Base-by-base conservation (phyloP, 2,888 invertebrate genomes). In the Escarpia spicata region DNA sequence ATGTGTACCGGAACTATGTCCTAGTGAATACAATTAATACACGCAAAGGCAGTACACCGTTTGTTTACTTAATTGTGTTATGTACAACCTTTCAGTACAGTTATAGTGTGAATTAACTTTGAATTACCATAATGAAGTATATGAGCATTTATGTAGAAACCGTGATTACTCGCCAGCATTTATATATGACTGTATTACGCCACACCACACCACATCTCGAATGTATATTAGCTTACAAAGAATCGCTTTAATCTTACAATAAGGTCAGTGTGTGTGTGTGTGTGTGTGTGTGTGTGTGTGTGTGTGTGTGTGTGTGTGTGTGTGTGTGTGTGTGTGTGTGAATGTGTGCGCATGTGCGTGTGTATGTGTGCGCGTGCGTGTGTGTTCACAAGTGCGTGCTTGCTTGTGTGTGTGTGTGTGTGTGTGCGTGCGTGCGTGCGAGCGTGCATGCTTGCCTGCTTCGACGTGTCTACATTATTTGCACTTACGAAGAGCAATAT, bases 311-410 rank as follows among this genome's bases (percentile, higher is more conserved):
- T 92, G 58, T 92, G 52, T 92, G 90, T 91, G 19, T 92, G 58
- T 92, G 52, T 92, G 90, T 60, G 90, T 90, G 90, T 92, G 92
- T 92, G 90, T 92, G 90, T 90, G 92, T 92, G 92, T 92, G 92
- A 58, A 90, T 92, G 90, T 92, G 90, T 92, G 60, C 90, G 90
- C 90, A 60, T 92, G 92, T 43, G 43, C 52, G 43, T 75, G 92
- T 92, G 89, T 92, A 0, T 43, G 45, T 43, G 19, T 44, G 91
- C 43, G 31, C n/a, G 31, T 90, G 90, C 26, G 6, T 26, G 26
- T 75, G 75, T 75, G 75, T 75, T n/a, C 6, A 26, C 26, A 26
- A 3, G 45, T 43, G 37, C 43, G 91, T 90, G 31, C 10, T n/a
- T 90, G 90, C 26, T 6, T 26, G 37, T 37, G 37, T 37, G 92